Percentiles rank a stretch among this genome's conserved stretches.
These are phyloP conservation scores for Mythimna impura DNA, from an alignment of 2,888 invertebrate species.

Conservation along the genomic window DNA sequence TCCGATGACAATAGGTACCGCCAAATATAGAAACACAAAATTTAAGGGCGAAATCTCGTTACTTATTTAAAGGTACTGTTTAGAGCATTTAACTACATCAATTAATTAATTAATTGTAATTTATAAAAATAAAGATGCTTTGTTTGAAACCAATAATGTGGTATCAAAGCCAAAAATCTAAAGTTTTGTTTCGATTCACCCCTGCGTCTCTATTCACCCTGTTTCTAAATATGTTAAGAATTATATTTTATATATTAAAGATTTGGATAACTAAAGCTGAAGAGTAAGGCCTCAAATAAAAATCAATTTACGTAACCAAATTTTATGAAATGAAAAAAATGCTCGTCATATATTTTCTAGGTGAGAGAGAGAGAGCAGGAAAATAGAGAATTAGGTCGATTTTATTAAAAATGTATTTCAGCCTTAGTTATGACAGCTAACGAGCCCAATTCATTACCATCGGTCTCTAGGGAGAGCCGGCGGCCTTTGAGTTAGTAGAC, in stretches of 20 bases:
- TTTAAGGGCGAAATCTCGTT: no score
- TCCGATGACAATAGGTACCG: background rate
- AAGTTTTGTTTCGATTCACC: no score
- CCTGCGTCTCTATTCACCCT: no score
- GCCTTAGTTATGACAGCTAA: slow-evolving; percentile 68
- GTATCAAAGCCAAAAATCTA: no score
- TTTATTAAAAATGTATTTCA: slow-evolving; percentile 63
- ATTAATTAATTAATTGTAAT: no score
- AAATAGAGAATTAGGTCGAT: slow-evolving; percentile 65
- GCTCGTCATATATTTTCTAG: background rate
- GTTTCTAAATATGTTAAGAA: no score
- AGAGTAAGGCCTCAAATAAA: background rate
- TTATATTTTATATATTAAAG: no score
- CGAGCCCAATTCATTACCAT: slow-evolving; percentile 76
- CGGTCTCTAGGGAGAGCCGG: slow-evolving; percentile 69
- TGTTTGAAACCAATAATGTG: no score
- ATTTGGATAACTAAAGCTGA: slow-evolving; percentile 6
- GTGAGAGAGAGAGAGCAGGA: background rate
- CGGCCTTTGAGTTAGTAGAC: slow-evolving; percentile 69
- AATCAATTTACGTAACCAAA: slow-evolving; percentile 11
- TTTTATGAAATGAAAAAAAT: background rate
- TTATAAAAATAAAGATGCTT: no score
- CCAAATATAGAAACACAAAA: no score
- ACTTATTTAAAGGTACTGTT: no score
- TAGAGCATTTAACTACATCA: no score